phyloP scores from a whole-genome alignment of 2,113 vertebrate species.

The Thymallus thymallus region DNA sequence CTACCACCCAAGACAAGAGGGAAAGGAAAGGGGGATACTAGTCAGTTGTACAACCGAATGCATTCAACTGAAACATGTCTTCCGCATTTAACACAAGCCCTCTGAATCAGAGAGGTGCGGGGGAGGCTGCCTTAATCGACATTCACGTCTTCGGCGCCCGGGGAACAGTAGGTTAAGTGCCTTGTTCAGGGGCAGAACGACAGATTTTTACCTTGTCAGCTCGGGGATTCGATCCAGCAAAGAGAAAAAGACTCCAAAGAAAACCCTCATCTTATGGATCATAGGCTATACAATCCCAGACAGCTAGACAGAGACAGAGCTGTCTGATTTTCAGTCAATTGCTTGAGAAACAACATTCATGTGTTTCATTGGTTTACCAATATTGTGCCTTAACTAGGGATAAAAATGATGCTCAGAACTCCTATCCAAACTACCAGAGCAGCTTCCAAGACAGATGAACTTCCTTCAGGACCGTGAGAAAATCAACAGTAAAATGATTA shows the following conservation, averaged over 20 bases:
- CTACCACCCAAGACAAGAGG: background rate
- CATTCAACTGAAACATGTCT: too few species aligned
- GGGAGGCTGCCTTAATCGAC: too few species aligned
- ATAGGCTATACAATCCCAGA: constrained; percentile 15
- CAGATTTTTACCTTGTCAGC: too few species aligned
- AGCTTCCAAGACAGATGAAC: constrained; percentile 25
- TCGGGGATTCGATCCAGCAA: too few species aligned
- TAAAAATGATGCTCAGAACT: constrained; percentile 13
- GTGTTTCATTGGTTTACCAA: constrained; percentile 14
- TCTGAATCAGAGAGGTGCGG: too few species aligned
- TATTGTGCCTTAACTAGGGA: constrained; percentile 25
- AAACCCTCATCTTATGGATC: background rate
- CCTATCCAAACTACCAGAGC: constrained; percentile 10
- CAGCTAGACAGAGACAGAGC: background rate
- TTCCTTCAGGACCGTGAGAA: constrained; percentile 36
- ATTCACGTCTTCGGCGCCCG: too few species aligned
- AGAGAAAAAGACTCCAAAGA: too few species aligned
- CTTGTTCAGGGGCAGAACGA: too few species aligned
- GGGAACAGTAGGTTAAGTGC: too few species aligned
- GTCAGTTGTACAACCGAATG: too few species aligned
- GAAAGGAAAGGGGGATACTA: too few species aligned
- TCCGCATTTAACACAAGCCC: too few species aligned
- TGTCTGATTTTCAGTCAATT: constrained; percentile 13
- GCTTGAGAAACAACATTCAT: constrained; percentile 20
- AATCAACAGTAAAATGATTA: constrained; percentile 33